Evolutionary conservation across 2,113 vertebrate genomes (phyloP).

Genomic region (Atractosteus spatula): DNA sequence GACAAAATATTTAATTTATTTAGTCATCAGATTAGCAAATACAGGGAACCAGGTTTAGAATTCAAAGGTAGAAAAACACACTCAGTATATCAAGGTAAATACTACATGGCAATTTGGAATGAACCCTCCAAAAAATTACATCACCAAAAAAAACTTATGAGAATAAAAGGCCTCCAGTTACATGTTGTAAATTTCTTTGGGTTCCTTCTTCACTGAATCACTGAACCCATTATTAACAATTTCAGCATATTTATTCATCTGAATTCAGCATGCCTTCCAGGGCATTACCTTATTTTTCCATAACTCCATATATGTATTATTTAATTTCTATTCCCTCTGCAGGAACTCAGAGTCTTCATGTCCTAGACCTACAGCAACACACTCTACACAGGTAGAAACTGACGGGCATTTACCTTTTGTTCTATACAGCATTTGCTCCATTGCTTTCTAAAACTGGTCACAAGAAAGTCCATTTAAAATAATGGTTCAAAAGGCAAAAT

Average conservation of each 20-base stretch:
- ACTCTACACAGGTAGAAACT: neutral
- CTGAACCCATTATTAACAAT: slow-evolving; percentile 50
- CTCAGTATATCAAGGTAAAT: no score
- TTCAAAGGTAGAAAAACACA: slow-evolving; percentile 24
- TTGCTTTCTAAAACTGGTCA: no score
- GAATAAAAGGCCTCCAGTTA: slow-evolving; percentile 51
- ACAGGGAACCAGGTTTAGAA: slow-evolving; percentile 23
- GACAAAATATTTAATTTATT: neutral
- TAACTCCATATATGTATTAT: slow-evolving; percentile 26
- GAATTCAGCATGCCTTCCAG: slow-evolving; percentile 34
- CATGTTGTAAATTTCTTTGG: slow-evolving; percentile 46
- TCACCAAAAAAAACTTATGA: slow-evolving; percentile 53
- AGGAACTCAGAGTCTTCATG: slow-evolving; percentile 17
- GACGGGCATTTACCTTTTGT: neutral
- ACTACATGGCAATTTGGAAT: neutral
- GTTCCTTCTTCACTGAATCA: slow-evolving; percentile 49
- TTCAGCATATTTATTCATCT: slow-evolving; percentile 57
- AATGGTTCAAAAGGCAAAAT: no score
- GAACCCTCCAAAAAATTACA: slow-evolving; percentile 53
- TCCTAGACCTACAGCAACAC: slow-evolving; percentile 19
- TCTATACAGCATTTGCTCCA: neutral
- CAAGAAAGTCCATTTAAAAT: neutral
- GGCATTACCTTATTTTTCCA: slow-evolving; percentile 62
- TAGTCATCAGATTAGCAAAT: slow-evolving; percentile 38
- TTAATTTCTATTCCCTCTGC: slow-evolving; percentile 36